Percentiles rank a stretch among this genome's conserved stretches.
Conservation (phyloP, 2,888 invertebrate genomes). For the Torymus aiolomorphi region DNA sequence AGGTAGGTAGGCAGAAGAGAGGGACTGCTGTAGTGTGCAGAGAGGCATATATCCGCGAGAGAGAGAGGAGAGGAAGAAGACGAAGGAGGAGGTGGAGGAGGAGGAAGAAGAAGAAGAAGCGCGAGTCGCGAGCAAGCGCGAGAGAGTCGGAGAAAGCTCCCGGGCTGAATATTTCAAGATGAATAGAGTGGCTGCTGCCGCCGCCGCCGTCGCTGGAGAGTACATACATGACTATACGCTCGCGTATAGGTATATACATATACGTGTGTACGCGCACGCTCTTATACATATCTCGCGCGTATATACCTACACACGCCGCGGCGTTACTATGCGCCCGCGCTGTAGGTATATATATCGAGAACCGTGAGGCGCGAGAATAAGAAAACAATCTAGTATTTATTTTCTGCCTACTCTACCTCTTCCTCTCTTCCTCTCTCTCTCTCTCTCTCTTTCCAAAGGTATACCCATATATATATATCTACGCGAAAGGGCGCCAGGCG, state of each 20-base stretch:
- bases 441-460: neutral
- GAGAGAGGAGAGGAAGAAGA: constrained; percentile 4
- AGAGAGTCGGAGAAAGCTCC: constrained; percentile 53
- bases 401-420: constrained; percentile 12
- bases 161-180: constrained; percentile 57
- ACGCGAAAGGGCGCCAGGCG: constrained; percentile 34
- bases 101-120: constrained; percentile 37
- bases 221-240: neutral
- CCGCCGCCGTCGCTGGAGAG: constrained; percentile 17
- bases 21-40: neutral
- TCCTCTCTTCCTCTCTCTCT: neutral
- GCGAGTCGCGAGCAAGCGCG: neutral
- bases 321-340: neutral
- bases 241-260: neutral
- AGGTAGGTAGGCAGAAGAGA: neutral
- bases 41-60: neutral
- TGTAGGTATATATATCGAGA: constrained; percentile 34
- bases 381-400: constrained; percentile 42
- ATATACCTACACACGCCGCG: neutral
- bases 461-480: no score
- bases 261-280: neutral
- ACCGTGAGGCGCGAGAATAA: constrained; percentile 13
- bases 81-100: neutral
- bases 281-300: neutral
- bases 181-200: constrained; percentile 54